Conservation (phyloP, 1,140 invertebrate species). For the Condylostylus longicornis region DNA sequence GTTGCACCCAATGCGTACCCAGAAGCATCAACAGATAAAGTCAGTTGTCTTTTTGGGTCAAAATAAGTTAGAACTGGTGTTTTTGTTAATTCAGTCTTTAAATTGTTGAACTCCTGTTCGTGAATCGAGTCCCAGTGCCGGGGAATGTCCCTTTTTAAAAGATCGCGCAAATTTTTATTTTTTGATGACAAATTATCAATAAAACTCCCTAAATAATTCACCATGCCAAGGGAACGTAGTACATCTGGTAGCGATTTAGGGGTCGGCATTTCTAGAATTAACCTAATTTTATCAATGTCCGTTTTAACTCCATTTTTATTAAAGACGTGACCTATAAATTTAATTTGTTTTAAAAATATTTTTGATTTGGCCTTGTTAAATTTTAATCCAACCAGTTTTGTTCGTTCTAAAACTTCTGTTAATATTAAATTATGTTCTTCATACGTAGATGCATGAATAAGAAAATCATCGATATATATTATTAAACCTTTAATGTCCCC, state of each 20-base stretch:
- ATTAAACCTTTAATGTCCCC: slow-evolving; percentile 19
- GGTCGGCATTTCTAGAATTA: slow-evolving; percentile 12
- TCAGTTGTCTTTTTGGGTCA: slow-evolving; percentile 16
- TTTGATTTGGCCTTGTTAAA: slow-evolving; percentile 1
- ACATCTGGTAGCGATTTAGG: slow-evolving; percentile 25
- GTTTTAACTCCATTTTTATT: slow-evolving; percentile 9
- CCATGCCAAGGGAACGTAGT: slow-evolving; percentile 17
- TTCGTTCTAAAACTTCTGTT: slow-evolving; percentile 3
- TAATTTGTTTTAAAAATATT: slow-evolving; percentile 17
- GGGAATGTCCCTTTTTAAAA: slow-evolving; percentile 7
- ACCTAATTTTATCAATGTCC: slow-evolving; percentile 13
- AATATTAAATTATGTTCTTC: slow-evolving; percentile 14
- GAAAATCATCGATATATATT: slow-evolving; percentile 25
- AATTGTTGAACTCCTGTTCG: slow-evolving; percentile 9
- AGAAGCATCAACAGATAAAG: slow-evolving; percentile 23
- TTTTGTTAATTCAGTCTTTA: slow-evolving; percentile 18
- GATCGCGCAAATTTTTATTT: slow-evolving; percentile 11
- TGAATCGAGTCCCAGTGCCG: slow-evolving; percentile 4
- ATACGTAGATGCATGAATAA: slow-evolving; percentile 7
- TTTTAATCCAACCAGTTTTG: slow-evolving; percentile 2
- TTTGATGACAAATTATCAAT: slow-evolving; percentile 16
- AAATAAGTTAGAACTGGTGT: slow-evolving; percentile 20
- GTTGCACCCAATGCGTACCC: slow-evolving; percentile 20
- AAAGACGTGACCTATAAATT: slow-evolving; percentile 19
- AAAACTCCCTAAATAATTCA: slow-evolving; percentile 18